Evolutionary conservation across 2,113 vertebrate species (phyloP).

Genomic region (Podarcis cretensis): DNA sequence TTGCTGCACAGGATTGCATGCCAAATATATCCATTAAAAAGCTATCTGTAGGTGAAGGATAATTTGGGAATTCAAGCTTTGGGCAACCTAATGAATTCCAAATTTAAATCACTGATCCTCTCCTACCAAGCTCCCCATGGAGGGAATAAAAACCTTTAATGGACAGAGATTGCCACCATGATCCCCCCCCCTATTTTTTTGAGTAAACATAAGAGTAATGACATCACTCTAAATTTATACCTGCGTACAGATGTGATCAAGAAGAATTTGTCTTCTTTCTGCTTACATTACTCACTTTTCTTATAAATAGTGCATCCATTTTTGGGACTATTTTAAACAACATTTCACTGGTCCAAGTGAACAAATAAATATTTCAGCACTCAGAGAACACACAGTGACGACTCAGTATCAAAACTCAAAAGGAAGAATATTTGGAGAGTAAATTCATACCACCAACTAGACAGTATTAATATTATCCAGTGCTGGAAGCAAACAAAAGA

Average conservation of each 20-base stretch:
- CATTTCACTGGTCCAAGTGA: neutral
- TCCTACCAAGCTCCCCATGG: neutral
- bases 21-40: conserved; percentile 1
- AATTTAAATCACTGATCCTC: neutral
- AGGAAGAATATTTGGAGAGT: neutral
- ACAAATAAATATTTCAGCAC: neutral
- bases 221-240: neutral
- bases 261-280: neutral
- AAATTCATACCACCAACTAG: neutral
- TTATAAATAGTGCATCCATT: neutral
- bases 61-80: neutral
- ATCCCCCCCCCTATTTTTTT: too few relatives aligned
- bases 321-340: neutral
- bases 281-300: neutral
- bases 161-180: neutral
- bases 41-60: conserved; percentile 7
- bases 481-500: neutral
- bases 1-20: neutral
- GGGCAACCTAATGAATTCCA: neutral
- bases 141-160: neutral
- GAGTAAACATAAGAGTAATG: neutral
- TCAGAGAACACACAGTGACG: neutral
- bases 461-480: neutral
- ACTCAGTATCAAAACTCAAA: neutral
- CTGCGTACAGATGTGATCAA: neutral